Base-by-base conservation (phyloP, 1,140 invertebrate species). In the Drosophila auraria region DNA sequence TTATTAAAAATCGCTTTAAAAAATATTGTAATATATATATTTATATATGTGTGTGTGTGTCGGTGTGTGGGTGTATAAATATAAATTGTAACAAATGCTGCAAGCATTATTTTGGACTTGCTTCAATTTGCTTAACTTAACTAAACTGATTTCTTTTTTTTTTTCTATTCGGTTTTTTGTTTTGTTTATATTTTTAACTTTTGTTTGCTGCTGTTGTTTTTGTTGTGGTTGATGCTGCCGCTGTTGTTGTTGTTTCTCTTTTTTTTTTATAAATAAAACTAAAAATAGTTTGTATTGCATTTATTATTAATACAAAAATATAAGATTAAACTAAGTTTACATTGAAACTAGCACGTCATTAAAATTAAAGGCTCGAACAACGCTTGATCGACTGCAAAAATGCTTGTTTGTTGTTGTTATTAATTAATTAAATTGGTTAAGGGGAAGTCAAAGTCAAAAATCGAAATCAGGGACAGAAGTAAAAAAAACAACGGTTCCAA, bases 231-330 rank as follows among this genome's bases (percentile, higher is more conserved):
- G 33, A 36, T 59, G 66, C 54, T 20, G 69, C 47, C 15, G 72
- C 20, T 74, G 47, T 54, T 50, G 33, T 59, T 53, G 42, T 61
- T 61, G 40, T 65, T 77, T 77, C 54, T 44, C 57, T 44, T 38
- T 23, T 30, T 51, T 36, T 53, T 49, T 30, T 83, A 89, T 90
- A 87, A 90, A 87, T 84, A 83, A 80, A 89, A 87, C 82, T 87
- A 87, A 87, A 87, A 80, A 81, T 90, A 87, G 77, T 89, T 87
- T 87, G 81, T 84, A 90, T 87, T 90, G 84, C 86, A 77, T 87
- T 90, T 90, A 90, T 90, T 90, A 90, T 89, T 87, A 87, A 87
- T 90, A 87, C 78, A 84, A 89, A 62, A 82, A 69, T 84, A 75
- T 84, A 75, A 80, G 54, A 87, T 87, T 80, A 87, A 87, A 58